A percentile compares a stretch with the other conserved stretches of the same genome.
Conservation (phyloP, 2,113 vertebrate species). For the Hydrochoerus hydrochaeris region DNA sequence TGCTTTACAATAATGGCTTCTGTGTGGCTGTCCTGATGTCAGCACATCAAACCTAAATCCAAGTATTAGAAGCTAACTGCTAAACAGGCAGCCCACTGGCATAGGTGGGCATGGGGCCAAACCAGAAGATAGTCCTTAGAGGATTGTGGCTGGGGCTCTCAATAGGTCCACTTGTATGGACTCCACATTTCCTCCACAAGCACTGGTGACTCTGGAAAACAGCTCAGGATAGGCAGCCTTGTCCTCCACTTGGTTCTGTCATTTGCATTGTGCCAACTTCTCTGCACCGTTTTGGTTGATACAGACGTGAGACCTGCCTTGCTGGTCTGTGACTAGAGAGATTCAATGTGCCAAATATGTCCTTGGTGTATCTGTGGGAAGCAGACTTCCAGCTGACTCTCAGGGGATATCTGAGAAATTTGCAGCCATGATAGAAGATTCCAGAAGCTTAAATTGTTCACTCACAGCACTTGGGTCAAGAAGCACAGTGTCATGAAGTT, state of each 20-base stretch:
- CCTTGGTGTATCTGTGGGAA: not conserved
- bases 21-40: rapidly evolving
- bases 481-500: not conserved
- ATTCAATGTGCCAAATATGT: not conserved
- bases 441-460: not conserved
- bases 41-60: rapidly evolving
- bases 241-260: not conserved
- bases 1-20: not conserved
- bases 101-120: rapidly evolving
- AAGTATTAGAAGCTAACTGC: rapidly evolving
- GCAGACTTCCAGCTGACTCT: not conserved
- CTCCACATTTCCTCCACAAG: rapidly evolving
- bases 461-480: not conserved
- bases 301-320: not conserved
- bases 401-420: not conserved
- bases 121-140: not conserved
- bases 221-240: not conserved
- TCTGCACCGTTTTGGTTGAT: not conserved
- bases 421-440: not conserved
- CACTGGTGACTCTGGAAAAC: not conserved
- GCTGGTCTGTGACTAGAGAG: not conserved
- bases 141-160: not conserved
- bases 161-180: not conserved
- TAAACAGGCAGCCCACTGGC: too few species aligned
- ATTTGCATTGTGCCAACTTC: not conserved